Conservation (phyloP, 37 sponge, comb jelly and placozoan genomes). For the Chondrilla cf. caribensis region DNA sequence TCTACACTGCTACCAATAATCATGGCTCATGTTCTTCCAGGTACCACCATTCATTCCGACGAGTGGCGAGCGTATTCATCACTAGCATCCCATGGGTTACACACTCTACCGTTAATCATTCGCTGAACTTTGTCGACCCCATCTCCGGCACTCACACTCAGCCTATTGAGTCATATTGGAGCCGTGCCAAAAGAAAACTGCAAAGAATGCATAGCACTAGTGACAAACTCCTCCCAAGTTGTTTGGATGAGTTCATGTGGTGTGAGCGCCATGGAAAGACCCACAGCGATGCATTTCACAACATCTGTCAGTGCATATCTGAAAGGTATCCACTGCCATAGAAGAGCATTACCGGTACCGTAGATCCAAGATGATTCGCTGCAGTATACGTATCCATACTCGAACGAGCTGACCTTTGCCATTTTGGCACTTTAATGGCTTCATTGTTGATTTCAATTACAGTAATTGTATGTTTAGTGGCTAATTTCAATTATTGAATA, state of each 20-base stretch:
- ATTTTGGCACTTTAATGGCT: no score
- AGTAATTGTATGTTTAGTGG: no score
- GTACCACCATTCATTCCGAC: conserved; percentile 1
- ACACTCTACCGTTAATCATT: conserved; percentile 23
- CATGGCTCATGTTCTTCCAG: conserved; percentile 1
- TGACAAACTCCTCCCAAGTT: not conserved
- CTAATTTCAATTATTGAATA: no score
- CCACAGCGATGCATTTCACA: not conserved
- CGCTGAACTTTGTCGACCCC: conserved; percentile 15
- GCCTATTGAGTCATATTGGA: conserved; percentile 26
- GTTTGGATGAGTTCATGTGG: conserved; percentile 41
- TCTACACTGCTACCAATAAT: conserved; percentile 14
- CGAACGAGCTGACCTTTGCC: no score
- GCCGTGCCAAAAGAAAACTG: conserved; percentile 5
- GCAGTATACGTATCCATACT: no score
- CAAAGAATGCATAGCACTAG: conserved; percentile 22
- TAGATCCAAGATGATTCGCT: no score
- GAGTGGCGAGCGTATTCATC: conserved; percentile 19
- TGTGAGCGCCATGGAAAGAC: conserved; percentile 18
- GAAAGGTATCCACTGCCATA: conserved; percentile 10
- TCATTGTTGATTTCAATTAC: no score
- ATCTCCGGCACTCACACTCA: conserved; percentile 9
- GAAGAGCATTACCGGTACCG: no score
- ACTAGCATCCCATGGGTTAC: not conserved
- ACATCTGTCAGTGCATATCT: not conserved